A percentile compares a stretch with the other conserved stretches of the same genome.
phyloP scores from a whole-genome alignment of 2,888 invertebrate species.

The Venusia cambrica region DNA sequence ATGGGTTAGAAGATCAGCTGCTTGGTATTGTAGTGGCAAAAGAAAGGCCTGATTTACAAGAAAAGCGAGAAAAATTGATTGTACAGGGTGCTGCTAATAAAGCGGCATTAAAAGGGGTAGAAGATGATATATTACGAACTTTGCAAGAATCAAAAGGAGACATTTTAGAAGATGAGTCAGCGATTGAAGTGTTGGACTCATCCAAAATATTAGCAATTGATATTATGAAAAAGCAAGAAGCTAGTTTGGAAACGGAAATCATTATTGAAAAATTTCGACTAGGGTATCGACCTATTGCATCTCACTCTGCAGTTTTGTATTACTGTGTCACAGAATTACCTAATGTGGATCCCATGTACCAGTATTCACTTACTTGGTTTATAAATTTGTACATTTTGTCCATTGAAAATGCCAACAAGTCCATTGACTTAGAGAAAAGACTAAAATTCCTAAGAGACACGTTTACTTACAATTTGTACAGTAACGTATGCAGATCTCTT shows the following conservation, averaged over 20 bases:
- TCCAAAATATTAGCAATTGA: constrained; percentile 91
- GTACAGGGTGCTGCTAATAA: constrained; percentile 90
- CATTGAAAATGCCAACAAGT: constrained; percentile 87
- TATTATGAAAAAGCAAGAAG: constrained; percentile 90
- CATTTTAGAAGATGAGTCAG: constrained; percentile 94
- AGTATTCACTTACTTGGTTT: constrained; percentile 93
- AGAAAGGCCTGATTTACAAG: constrained; percentile 91
- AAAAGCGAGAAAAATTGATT: constrained; percentile 89
- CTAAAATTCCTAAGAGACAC: constrained; percentile 86
- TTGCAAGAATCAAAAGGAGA: constrained; percentile 91
- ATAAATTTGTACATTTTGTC: constrained; percentile 89
- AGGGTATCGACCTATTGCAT: constrained; percentile 88
- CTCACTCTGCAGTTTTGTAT: constrained; percentile 89
- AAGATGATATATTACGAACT: constrained; percentile 93
- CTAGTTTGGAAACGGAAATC: constrained; percentile 87
- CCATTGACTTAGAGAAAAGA: constrained; percentile 85
- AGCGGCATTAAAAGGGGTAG: constrained; percentile 90
- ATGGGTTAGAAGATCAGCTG: constrained; percentile 91
- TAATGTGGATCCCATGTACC: constrained; percentile 94
- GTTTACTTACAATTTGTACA: constrained; percentile 90
- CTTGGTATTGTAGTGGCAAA: constrained; percentile 92
- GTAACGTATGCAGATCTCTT: constrained; percentile 90
- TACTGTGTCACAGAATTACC: constrained; percentile 92
- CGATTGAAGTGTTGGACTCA: constrained; percentile 92
- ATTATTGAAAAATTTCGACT: constrained; percentile 88